Base-by-base conservation (phyloP, 2,797 vertebrate genomes). In the Botia almorhae region DNA sequence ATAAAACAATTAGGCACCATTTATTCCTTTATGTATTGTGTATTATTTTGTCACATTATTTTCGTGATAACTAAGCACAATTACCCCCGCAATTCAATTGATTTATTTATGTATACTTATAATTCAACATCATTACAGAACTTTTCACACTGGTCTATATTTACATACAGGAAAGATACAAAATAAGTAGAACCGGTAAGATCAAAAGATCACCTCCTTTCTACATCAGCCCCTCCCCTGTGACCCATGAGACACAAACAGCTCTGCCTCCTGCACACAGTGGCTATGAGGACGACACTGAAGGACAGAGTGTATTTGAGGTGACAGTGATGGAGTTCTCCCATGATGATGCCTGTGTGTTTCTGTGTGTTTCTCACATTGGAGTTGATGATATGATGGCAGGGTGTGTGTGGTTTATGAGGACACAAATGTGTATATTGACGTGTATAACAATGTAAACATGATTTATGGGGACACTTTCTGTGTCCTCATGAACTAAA, bases 281-380 rank as follows among this genome's bases (percentile, higher is more conserved):
- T 88, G 89, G 87, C 84, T 29, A 29, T 29, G 29, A 29, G 4
- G 29, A 64, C 51, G 23, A 5, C 14, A 36, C 16, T 16, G 63
- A 16, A 26, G 29, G 11, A 33, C 82, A 76, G 70, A 87, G 90
- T 90, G 87, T 84, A 85, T 82, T 89, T 87, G 78, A 12, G 74
- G 78, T 78, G 81, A 78, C 92, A 92, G 87, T 92, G 93, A 93
- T 90, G 89, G 90, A 92, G 89, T 83, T 90, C 89, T 85, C 82
- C 82, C 67, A 26, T 23, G 33, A 76, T n/a, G 76, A 80, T 19
- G 50, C 88, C 83, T 87, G 88, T 64, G 39, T n/a, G n/a, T n/a
- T n/a, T n/a, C n/a, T n/a, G n/a, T n/a, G n/a, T n/a, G n/a, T n/a
- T 68, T 78, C 85, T 87, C 87, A 88, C 82, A 84, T 77, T 85